phyloP scores from a whole-genome alignment of 35 echinoderm and acorn worm genomes.

The Heliocidaris tuberculata region DNA sequence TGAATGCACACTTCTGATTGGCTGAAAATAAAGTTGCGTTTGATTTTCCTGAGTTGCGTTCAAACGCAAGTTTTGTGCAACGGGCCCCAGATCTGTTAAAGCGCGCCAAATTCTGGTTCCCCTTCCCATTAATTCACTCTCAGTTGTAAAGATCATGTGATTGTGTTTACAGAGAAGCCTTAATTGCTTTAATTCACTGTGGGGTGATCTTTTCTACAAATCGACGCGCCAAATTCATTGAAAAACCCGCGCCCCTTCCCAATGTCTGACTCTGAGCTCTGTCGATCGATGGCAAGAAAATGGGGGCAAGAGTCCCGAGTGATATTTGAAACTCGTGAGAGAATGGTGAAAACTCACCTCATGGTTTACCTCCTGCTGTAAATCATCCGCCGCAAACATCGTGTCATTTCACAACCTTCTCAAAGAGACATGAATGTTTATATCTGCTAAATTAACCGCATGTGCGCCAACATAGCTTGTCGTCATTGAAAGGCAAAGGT shows the following conservation, averaged over 20 bases:
- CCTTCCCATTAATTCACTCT: neutral
- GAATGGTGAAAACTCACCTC: neutral
- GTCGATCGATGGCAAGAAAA: neutral
- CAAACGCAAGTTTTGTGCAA: too few species aligned
- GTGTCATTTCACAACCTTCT: neutral
- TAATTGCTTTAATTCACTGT: neutral
- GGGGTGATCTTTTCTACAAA: neutral
- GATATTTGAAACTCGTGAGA: slow-evolving; percentile 24
- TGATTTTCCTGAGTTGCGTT: too few species aligned
- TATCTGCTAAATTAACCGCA: neutral
- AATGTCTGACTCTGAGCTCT: neutral
- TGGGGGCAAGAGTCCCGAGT: neutral
- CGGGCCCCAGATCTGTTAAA: neutral
- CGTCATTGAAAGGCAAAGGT: neutral
- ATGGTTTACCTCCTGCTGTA: neutral
- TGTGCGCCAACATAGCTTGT: neutral
- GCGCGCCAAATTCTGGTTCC: neutral
- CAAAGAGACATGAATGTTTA: neutral
- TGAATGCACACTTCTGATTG: too few species aligned
- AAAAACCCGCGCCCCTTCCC: slow-evolving; percentile 28
- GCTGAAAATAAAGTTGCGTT: too few species aligned
- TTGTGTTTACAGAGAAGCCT: neutral
- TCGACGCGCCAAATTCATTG: slow-evolving; percentile 25
- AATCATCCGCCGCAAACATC: neutral
- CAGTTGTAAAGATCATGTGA: neutral